A percentile compares a stretch with the other conserved stretches of the same genome.
phyloP scores from a whole-genome alignment of 2,888 invertebrate genomes.

The Malthinus seriepunctatus region DNA sequence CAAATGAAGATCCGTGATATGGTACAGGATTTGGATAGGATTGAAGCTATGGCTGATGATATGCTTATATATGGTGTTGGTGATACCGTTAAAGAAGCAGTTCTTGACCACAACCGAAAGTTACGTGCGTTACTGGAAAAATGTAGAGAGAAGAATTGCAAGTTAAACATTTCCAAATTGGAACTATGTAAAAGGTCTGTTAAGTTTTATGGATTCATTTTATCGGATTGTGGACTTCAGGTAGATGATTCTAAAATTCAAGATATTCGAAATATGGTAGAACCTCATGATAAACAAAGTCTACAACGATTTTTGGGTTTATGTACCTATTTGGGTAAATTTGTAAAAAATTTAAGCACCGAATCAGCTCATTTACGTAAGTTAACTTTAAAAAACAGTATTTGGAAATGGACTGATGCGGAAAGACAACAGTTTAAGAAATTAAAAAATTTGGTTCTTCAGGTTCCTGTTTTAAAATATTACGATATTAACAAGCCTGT shows the following conservation, averaged over 20 bases:
- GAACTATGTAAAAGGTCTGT: conserved; percentile 23
- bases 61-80: conserved; percentile 28
- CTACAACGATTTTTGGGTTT: too few species aligned
- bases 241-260: too few species aligned
- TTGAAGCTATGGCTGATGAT: conserved; percentile 31
- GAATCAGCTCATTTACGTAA: background rate
- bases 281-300: too few species aligned
- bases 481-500: conserved; percentile 11
- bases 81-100: conserved; percentile 25
- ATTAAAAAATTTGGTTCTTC: conserved; percentile 1
- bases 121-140: conserved; percentile 26
- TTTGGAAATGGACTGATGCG: background rate
- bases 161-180: conserved; percentile 34
- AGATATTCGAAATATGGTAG: too few species aligned
- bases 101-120: conserved; percentile 32
- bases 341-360: too few species aligned
- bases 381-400: background rate
- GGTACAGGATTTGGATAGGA: too few species aligned
- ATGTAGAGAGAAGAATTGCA: conserved; percentile 22
- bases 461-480: conserved; percentile 8
- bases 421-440: background rate
- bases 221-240: too few species aligned
- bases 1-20: conserved; percentile 24
- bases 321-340: too few species aligned
- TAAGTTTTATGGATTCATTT: conserved; percentile 34